Evolutionary conservation across 2,888 invertebrate species (phyloP).

Genomic region (Polia nebulosa): DNA sequence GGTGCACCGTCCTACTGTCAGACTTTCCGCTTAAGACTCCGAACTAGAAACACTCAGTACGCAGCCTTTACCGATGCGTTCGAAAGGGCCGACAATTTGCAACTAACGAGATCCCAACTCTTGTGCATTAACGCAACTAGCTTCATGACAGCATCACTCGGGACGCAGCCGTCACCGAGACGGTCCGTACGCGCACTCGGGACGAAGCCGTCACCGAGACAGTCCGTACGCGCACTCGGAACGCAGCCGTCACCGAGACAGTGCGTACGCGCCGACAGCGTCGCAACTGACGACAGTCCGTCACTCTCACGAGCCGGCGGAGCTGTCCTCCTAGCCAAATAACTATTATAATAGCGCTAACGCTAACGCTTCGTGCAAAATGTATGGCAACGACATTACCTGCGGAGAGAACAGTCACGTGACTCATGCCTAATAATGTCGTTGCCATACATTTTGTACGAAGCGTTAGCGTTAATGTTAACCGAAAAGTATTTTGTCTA

Average conservation of each 20-base stretch:
- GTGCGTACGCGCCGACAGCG: background rate
- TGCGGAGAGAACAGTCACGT: no score
- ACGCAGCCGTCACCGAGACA: slow-evolving; percentile 14
- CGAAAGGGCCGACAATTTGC: slow-evolving; percentile 15
- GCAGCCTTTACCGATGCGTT: slow-evolving; percentile 35
- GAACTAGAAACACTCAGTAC: slow-evolving; percentile 10
- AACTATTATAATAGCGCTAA: no score
- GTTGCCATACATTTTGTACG: no score
- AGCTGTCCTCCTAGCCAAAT: no score
- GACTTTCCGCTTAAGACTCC: slow-evolving; percentile 9
- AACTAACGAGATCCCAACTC: slow-evolving; percentile 16
- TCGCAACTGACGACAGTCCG: slow-evolving; percentile 7
- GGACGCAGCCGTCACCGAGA: slow-evolving; percentile 13
- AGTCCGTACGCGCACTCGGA: background rate
- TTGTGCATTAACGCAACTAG: background rate
- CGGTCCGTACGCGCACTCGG: background rate
- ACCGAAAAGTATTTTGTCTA: no score
- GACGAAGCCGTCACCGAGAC: slow-evolving; percentile 13
- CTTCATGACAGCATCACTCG: background rate
- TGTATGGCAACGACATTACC: no score
- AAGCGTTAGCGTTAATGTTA: no score
- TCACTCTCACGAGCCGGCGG: background rate
- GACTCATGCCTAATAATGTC: no score
- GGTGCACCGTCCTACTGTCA: slow-evolving; percentile 20
- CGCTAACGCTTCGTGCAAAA: no score